phyloP scores from a whole-genome alignment of 1,140 invertebrate genomes.

The Drosophila pseudoananassae region DNA sequence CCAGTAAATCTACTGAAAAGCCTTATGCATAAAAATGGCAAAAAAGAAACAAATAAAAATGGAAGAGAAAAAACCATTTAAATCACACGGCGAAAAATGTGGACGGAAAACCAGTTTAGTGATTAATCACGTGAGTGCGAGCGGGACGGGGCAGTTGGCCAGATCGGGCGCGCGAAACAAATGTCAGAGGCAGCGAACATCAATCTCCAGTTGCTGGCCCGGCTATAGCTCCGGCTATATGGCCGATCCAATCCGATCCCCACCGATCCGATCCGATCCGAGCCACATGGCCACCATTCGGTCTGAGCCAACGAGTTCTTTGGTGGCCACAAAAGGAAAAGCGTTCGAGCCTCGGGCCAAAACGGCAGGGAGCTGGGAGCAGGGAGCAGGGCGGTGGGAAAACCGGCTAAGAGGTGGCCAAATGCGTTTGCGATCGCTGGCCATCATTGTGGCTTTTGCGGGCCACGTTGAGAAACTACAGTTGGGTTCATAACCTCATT shows the following conservation, averaged over 20 bases:
- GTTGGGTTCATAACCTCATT: constrained; percentile 81
- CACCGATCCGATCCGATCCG: constrained; percentile 22
- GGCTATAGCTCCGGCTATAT: constrained; percentile 24
- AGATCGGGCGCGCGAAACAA: constrained; percentile 72
- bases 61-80: constrained; percentile 64
- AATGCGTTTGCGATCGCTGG: constrained; percentile 53
- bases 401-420: constrained; percentile 67
- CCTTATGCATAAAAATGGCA: constrained; percentile 29
- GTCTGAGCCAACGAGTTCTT: constrained; percentile 67
- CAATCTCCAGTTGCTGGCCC: constrained; percentile 70
- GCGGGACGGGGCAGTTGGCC: constrained; percentile 41
- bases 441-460: constrained; percentile 25
- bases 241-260: constrained; percentile 8
- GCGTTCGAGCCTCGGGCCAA: constrained; percentile 34
- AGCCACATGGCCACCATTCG: constrained; percentile 47
- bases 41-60: not conserved
- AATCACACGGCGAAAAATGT: constrained; percentile 74
- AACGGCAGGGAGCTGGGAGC: constrained; percentile 12
- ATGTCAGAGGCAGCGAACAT: constrained; percentile 80
- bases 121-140: constrained; percentile 46
- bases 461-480: constrained; percentile 61
- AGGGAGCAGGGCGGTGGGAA: constrained; percentile 37
- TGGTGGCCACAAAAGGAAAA: constrained; percentile 81
- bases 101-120: constrained; percentile 62
- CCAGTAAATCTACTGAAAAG: constrained; percentile 59